Evolutionary conservation across 1,140 invertebrate species (phyloP).

Genomic region (Pinna nobilis): DNA sequence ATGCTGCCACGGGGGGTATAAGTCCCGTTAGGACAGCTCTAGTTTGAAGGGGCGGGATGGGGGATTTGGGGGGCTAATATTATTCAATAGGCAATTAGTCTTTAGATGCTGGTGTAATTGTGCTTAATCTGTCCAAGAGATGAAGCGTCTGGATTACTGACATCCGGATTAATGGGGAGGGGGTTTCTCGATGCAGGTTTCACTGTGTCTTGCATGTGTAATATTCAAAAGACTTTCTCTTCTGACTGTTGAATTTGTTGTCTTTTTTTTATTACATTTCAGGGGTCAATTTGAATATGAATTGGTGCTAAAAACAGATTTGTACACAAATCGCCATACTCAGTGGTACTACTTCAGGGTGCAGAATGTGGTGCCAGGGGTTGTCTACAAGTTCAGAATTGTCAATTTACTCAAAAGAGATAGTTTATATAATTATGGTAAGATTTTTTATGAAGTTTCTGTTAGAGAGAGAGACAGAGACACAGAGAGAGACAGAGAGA

Average conservation of each 20-base stretch:
- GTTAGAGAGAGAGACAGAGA: neutral
- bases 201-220: no score
- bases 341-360: slow-evolving; percentile 75
- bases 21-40: no score
- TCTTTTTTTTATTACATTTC: slow-evolving; percentile 50
- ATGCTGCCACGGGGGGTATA: no score
- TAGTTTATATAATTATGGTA: slow-evolving; percentile 73
- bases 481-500: neutral
- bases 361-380: slow-evolving; percentile 65
- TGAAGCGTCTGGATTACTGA: no score
- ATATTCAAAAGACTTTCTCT: neutral
- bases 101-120: no score
- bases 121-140: no score
- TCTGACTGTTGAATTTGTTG: neutral
- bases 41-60: no score
- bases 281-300: slow-evolving; percentile 75
- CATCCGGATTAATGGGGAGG: no score
- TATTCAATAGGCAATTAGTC: no score
- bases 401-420: slow-evolving; percentile 72
- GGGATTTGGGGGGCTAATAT: no score
- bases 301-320: slow-evolving; percentile 72
- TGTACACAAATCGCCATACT: slow-evolving; percentile 74
- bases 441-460: slow-evolving; percentile 31
- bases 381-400: slow-evolving; percentile 72
- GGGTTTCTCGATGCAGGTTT: no score